Base-by-base conservation (phyloP, 2,113 vertebrate species). In the Lamprotornis superbus region DNA sequence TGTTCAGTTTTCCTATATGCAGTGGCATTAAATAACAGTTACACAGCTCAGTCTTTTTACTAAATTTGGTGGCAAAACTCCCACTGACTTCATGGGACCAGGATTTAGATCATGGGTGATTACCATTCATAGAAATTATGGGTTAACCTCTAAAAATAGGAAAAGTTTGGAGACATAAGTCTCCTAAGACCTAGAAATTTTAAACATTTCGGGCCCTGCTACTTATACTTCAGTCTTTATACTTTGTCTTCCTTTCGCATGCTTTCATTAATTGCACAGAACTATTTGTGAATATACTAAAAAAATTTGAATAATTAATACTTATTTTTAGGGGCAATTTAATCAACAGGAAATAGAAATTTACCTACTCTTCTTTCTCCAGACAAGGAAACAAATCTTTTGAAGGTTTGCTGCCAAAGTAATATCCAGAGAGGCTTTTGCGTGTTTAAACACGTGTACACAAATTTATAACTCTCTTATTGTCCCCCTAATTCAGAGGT, bases 1-100 rank as follows among this genome's bases (percentile, higher is more conserved):
- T 28, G 56, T 96, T 95, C 92, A 92, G 71, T 83, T 95, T 97
- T 96, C 65, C 93, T 88, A 89, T 39, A 87, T 63, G 88, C 60
- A 83, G 80, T 53, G 64, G 56, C 79, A 94, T 92, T 96, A 97
- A 96, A 94, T 94, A 95, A 80, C 44, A 82, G 28, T 83, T 69
- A 71, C 30, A 65, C 25, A 89, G 73, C 31, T 88, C 2, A 0
- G n/a, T 83, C 31, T 71, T 84, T 44, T 69, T 12, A 15, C 56
- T 93, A 71, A 93, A 94, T 81, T 39, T 60, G 31, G 73, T 92
- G 83, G 73, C 68, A 94, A 94, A 94, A 90, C 56, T 96, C 82
- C 82, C 52, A 42, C 57, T 94, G 93, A 95, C 86, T 95, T 96
- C 64, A 89, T 91, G 61, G 83, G 74, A 93, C 59, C n/a, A 79